Percentiles rank a stretch among this genome's conserved stretches.
phyloP scores from a whole-genome alignment of 2,888 invertebrate species.

The Ophion ventricosus region DNA sequence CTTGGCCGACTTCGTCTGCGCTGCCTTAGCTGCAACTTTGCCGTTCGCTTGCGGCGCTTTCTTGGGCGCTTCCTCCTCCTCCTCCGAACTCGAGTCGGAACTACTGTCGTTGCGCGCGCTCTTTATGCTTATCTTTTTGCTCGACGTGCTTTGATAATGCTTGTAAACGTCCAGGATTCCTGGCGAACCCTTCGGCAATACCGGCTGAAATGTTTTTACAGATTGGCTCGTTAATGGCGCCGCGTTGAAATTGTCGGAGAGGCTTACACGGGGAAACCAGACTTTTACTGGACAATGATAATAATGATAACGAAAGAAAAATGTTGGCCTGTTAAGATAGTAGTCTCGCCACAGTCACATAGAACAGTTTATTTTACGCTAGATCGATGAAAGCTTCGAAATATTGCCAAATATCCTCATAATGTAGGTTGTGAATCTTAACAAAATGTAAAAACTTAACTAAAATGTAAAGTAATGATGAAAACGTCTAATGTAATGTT shows the following conservation, averaged over 20 bases:
- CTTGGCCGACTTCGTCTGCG: conserved; percentile 68
- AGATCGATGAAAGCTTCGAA: no score
- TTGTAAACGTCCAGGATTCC: conserved; percentile 86
- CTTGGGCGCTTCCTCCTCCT: conserved; percentile 75
- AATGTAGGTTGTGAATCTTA: no score
- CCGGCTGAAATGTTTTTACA: conserved; percentile 84
- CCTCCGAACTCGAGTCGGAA: conserved; percentile 81
- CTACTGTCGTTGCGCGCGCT: conserved; percentile 75
- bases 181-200: conserved; percentile 87
- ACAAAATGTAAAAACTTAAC: no score
- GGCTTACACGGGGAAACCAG: background rate
- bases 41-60: conserved; percentile 75
- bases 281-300: no score
- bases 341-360: no score
- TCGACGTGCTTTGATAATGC: conserved; percentile 85
- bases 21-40: conserved; percentile 66
- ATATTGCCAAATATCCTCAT: no score
- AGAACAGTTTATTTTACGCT: no score
- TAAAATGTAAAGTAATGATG: no score
- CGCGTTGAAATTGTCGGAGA: background rate
- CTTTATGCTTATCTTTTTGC: conserved; percentile 83
- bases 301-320: no score
- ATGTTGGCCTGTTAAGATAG: no score
- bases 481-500: no score
- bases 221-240: conserved; percentile 61